Evolutionary conservation across 2,113 vertebrate species (phyloP).

Genomic region (Neogobius melanostomus): DNA sequence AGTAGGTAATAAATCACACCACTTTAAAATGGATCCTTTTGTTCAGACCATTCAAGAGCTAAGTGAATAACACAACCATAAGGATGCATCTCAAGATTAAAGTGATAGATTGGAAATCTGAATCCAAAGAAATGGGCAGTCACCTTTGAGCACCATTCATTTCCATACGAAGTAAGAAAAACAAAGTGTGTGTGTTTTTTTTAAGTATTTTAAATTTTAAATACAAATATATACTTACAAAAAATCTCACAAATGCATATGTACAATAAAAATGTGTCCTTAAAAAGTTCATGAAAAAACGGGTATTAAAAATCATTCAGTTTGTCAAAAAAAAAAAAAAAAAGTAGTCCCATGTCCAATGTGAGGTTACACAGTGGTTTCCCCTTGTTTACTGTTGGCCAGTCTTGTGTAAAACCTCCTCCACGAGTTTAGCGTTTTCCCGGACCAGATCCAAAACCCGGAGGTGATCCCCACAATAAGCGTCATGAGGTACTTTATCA

Average conservation of each 20-base stretch:
- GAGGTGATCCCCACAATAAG: constrained; percentile 98
- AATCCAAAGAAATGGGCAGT: background rate
- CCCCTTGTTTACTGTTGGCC: constrained; percentile 91
- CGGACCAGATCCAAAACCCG: constrained; percentile 98
- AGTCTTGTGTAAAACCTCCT: constrained; percentile 96
- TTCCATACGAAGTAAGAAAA: constrained; percentile 45
- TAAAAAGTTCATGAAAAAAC: constrained; percentile 30
- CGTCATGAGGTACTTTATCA: constrained; percentile 99
- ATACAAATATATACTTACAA: constrained; percentile 99
- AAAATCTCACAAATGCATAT: constrained; percentile 86
- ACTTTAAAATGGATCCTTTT: too few species aligned
- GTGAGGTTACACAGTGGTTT: constrained; percentile 86
- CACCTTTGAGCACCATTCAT: constrained; percentile 40
- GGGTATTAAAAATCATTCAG: constrained; percentile 48
- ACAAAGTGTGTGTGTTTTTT: constrained; percentile 16
- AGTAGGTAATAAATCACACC: too few species aligned
- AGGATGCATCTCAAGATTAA: background rate
- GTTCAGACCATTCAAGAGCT: too few species aligned
- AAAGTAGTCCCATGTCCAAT: background rate
- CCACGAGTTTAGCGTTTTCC: constrained; percentile 96
- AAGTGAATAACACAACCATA: background rate
- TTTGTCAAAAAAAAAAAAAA: constrained; percentile 40
- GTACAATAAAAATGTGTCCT: constrained; percentile 80
- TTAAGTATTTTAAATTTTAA: constrained; percentile 77
- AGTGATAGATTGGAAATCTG: background rate